Evolutionary conservation across 2,113 vertebrate genomes (phyloP).

Genomic region (Zapus hudsonius): DNA sequence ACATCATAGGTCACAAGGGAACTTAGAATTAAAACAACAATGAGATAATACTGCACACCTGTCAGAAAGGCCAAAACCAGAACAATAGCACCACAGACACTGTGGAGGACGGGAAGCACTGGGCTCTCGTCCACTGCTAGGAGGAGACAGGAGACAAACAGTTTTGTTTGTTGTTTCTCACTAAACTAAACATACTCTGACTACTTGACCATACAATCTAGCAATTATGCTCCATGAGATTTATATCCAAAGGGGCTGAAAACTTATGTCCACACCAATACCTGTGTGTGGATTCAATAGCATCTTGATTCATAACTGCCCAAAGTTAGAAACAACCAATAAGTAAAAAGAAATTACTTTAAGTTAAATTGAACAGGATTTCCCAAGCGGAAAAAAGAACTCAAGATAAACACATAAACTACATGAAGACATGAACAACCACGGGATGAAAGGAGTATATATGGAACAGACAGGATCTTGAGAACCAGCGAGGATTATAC

Average conservation of each 20-base stretch:
- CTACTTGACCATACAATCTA: neutral
- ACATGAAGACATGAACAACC: neutral
- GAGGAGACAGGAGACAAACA: neutral
- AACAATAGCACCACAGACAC: neutral
- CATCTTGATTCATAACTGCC: neutral
- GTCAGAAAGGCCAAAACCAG: neutral
- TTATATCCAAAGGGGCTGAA: neutral
- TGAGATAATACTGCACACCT: neutral
- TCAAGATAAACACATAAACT: conserved; percentile 6
- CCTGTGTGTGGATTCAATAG: neutral
- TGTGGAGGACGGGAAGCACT: neutral
- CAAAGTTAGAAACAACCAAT: neutral
- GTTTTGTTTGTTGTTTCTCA: no score
- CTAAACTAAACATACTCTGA: neutral
- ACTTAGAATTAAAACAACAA: neutral
- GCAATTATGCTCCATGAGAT: neutral
- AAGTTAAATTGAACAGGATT: neutral
- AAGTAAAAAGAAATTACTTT: neutral
- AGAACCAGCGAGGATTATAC: neutral
- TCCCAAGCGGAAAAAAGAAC: fast-evolving
- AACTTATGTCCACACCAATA: neutral
- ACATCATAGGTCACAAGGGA: neutral
- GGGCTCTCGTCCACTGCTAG: no score
- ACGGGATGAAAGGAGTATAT: neutral
- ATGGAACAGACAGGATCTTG: neutral